These are phyloP conservation scores for Pachyrhynchus sulphureomaculatus DNA, from an alignment of 1,140 invertebrate species.

Conservation along the genomic window DNA sequence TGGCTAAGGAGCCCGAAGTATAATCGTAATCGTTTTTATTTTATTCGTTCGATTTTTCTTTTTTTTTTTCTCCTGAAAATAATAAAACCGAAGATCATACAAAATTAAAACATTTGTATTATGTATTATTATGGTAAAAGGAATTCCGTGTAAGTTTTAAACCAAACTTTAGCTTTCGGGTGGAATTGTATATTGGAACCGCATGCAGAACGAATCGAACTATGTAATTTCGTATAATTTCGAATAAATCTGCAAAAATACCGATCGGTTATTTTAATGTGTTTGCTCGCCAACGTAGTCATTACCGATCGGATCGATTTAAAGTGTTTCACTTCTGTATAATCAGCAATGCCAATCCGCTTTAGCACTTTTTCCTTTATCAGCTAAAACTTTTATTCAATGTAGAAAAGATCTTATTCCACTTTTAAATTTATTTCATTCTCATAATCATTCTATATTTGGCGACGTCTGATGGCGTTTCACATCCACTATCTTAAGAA, in stretches of 20 bases:
- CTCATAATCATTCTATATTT: too few relatives aligned
- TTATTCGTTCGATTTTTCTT: too few relatives aligned
- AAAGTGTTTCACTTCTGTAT: slow-evolving; percentile 12
- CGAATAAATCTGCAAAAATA: slow-evolving; percentile 7
- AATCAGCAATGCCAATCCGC: slow-evolving; percentile 14
- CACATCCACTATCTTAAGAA: background rate
- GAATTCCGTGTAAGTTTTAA: background rate
- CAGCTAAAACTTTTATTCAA: slow-evolving; percentile 5
- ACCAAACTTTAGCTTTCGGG: background rate
- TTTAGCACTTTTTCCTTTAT: background rate
- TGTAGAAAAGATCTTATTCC: slow-evolving; percentile 1
- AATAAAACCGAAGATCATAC: too few relatives aligned
- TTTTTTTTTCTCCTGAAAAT: too few relatives aligned
- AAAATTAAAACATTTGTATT: too few relatives aligned
- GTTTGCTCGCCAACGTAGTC: slow-evolving; percentile 6
- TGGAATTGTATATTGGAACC: background rate
- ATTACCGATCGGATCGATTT: slow-evolving; percentile 3
- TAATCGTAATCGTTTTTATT: too few relatives aligned
- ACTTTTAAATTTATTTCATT: background rate
- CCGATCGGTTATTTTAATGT: slow-evolving; percentile 10
- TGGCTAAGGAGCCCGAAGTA: too few relatives aligned
- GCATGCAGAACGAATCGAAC: background rate
- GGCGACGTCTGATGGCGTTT: background rate
- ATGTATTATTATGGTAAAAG: slow-evolving; percentile 1
- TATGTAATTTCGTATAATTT: slow-evolving; percentile 9